Percentiles rank a stretch among this genome's conserved stretches.
These are phyloP conservation scores for Muntiacus reevesi DNA, from an alignment of 2,113 vertebrate species.

Conservation along the genomic window DNA sequence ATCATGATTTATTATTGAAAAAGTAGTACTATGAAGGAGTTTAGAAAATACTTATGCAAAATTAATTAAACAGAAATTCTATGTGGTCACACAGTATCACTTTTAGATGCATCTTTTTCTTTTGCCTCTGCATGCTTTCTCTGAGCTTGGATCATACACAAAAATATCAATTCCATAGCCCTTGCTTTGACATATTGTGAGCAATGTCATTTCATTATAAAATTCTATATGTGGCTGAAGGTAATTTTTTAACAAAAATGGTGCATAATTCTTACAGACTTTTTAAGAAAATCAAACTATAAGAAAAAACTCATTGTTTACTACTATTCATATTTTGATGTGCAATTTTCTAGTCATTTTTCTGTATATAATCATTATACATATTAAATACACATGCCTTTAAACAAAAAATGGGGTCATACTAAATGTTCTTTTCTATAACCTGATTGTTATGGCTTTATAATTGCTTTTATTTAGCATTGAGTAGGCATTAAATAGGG, in stretches of 20 bases:
- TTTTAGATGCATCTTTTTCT: background rate
- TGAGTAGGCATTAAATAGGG: background rate
- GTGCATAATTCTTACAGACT: background rate
- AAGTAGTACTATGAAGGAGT: background rate
- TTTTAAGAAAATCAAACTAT: background rate
- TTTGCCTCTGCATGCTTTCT: background rate
- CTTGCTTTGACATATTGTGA: background rate
- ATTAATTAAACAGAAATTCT: background rate
- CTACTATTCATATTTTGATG: background rate
- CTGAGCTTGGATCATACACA: background rate
- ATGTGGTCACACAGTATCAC: background rate
- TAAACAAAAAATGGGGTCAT: background rate
- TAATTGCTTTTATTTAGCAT: background rate
- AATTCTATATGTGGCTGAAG: background rate
- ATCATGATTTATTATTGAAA: background rate
- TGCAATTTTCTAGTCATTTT: background rate
- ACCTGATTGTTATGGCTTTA: background rate
- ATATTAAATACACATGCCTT: background rate
- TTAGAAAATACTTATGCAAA: background rate
- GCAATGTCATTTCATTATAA: background rate
- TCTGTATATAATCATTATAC: background rate
- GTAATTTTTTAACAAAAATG: background rate
- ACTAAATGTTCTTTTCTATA: background rate
- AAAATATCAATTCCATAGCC: background rate
- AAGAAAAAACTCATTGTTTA: background rate